Evolutionary conservation across 1,140 invertebrate species (phyloP), one percentile per base, ranked within the genome.

Genomic region (Cotesia chilonis): DNA sequence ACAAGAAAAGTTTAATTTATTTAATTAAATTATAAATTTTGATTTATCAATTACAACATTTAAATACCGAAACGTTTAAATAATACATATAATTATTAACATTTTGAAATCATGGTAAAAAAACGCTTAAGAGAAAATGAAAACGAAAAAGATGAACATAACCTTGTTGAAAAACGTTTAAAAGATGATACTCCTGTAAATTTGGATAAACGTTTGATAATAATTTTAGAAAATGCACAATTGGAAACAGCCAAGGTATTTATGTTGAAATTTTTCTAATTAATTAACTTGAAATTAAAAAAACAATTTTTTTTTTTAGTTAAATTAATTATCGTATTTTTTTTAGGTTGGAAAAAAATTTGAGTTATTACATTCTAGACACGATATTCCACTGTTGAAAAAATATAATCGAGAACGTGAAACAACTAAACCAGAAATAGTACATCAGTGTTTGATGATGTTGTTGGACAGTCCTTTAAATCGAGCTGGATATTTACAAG

Each of bases 301-400:
- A 17, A 35, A 10, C 9, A 63, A 10, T 7, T 7, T 41, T 41
- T 41, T 65, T 3, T 4, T 12, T 61, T 35, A 7, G 4, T 17
- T 28, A 37, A 28, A 4, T 12, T 47, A 28, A 65, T 74, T 70
- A 76, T 68, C 75, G 17, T 14, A 70, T 74, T 71, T 71, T 75
- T 83, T 87, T 55, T 76, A 98, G 96, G 90, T 92, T 75, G 94
- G 95, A 35, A 93, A 92, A 80, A 91, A 89, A 75, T 98, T 97
- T 89, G 95, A 98, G 84, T 87, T 99, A n/a, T 86, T 99, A n/a
- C 98, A 98, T 79, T 96, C 95, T 86, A 97, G 99, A 87, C 95
- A 98, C 83, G 97, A 99, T 86, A 89, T 89, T 61, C 87, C 90
- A 70, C 92, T 98, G 54, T 88, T 98, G 70, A 93, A 92, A 69